Evolutionary conservation across 2,113 vertebrate genomes (phyloP), one percentile per base, ranked within the genome.

Genomic region (Poecile atricapillus): DNA sequence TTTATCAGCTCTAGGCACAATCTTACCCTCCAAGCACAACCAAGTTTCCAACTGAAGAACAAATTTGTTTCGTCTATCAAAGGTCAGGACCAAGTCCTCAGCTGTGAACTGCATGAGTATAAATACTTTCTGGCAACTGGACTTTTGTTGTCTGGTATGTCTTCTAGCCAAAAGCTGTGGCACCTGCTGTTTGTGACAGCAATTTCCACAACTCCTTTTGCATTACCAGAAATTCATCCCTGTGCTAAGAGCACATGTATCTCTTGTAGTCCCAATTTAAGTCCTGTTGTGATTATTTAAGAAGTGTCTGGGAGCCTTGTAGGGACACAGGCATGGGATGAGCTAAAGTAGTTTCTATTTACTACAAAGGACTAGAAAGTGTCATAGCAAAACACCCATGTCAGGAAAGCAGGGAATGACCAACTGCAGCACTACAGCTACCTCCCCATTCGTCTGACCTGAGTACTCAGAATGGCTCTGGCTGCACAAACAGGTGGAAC

Each of bases 301-400:
- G 83, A 81, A 89, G 85, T 81, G 68, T 28, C 63, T 71, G 56
- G n/a, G 46, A 94, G 28, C 59, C 79, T 88, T 90, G 53, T 31
- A 88, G 73, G 73, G 56, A 81, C 83, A 89, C 35, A 67, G 68
- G 27, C 71, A 43, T 17, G 52, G 47, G 58, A 44, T 60, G 47
- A 88, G 78, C 47, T 91, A n/a, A 90, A 93, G 87, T 83, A 91
- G 68, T 62, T 95, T 95, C 87, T 90, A 37, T 94, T 95, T 96
- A 87, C 55, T 94, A 79, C 75, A 60, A 77, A 92, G 79, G 43
- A 86, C 47, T 70, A 74, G 39, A 70, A 86, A 74, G 71, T 23
- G 14, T 86, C 41, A 15, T 13, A 92, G 59, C 60, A 89, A 92
- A 89, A 49, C 39, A 33, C 35, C 22, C 11, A 2, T 60, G 44